Evolutionary conservation across 1,140 invertebrate species (phyloP), one percentile per base, ranked within the genome.

Genomic region (Oscheius sp.): DNA sequence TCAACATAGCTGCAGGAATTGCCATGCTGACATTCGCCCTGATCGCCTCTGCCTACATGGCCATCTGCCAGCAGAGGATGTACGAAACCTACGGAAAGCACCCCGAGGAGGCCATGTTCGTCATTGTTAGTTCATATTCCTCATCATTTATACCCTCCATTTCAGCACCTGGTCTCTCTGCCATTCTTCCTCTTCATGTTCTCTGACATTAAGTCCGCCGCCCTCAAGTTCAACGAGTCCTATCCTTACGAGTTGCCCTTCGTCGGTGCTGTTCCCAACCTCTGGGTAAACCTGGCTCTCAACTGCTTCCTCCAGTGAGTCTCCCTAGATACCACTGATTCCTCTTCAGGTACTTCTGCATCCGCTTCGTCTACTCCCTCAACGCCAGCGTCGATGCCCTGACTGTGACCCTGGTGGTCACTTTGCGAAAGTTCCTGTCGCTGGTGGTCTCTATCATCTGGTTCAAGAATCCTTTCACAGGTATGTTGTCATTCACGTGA

Each of bases 401-500:
- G 15, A 95, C 93, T 0, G 94, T 99, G 0, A 99, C 95, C 0
- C 86, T 99, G 68, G 93, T 98, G 1, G 90, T 98, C 15, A 99
- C 96, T 0, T 85, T 98, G 58, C 87, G 96, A 35, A 99, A 99
- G 85, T 99, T 99, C 84, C 87, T 93, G 3, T 96, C 94, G 10
- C 86, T 99, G 46, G 85, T 99, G 20, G 91, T 99, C 83, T 98
- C 95, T 1, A 96, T 99, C 79, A 80, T 93, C 38, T 98, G 96
- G 84, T 99, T 99, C 84, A 87, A 90, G 74, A 98, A 99, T 88
- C 90, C 91, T 1, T 99, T 99, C 82, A 97, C 94, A 0, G 2
- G 90, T 0, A 88, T 89, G 59, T 35, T 2, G 18, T 18, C n/a
- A 34, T 26, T 18, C 18, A 45, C 18, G 0, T 45, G 18, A 18